A percentile compares a stretch with the other conserved stretches of the same genome.
Conservation (phyloP, 2,113 vertebrate genomes). For the Callorhinus ursinus region DNA sequence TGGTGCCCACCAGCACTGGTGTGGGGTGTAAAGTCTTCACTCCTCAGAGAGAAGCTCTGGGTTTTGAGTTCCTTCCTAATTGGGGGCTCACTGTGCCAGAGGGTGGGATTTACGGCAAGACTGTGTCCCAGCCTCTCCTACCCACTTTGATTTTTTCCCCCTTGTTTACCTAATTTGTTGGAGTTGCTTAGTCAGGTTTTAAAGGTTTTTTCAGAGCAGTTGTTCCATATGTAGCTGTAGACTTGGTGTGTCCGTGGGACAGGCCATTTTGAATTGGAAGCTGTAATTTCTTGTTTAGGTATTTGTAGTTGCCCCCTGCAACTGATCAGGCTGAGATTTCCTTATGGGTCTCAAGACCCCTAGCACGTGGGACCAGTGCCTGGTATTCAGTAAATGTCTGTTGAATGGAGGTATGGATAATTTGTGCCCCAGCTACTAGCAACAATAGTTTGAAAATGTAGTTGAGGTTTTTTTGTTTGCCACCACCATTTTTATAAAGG, state of each 20-base stretch:
- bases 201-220: neutral
- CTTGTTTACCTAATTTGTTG: neutral
- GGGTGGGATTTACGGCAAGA: neutral
- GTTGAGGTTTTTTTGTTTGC: neutral
- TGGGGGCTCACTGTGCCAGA: neutral
- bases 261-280: neutral
- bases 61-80: neutral
- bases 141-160: neutral
- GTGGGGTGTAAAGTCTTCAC: neutral
- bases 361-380: too few species aligned
- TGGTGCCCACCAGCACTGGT: neutral
- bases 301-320: neutral
- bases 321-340: too few species aligned
- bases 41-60: neutral
- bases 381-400: too few species aligned
- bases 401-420: neutral
- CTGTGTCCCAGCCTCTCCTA: neutral
- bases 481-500: neutral
- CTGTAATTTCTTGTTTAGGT: neutral
- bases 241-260: neutral
- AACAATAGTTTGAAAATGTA: conserved; percentile 42
- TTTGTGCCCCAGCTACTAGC: neutral
- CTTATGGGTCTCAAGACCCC: too few species aligned
- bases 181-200: neutral
- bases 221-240: neutral